Percentiles rank a stretch among this genome's conserved stretches.
phyloP scores from a whole-genome alignment of 2,797 vertebrate species.

The Xyrichtys novacula region DNA sequence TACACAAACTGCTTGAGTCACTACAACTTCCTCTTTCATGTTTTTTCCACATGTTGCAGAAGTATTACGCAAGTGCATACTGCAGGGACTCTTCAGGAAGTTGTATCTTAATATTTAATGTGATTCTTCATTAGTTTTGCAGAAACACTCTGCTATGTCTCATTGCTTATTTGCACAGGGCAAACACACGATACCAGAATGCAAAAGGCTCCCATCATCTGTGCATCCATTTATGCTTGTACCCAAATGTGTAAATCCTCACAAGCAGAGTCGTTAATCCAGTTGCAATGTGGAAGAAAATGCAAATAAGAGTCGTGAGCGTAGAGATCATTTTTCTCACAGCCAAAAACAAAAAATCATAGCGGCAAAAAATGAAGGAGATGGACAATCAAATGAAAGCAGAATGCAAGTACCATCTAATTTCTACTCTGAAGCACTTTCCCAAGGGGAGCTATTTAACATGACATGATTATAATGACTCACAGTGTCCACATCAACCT shows the following conservation, averaged over 20 bases:
- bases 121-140: neutral
- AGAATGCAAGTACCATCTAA: constrained; percentile 5
- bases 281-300: neutral
- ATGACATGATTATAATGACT: neutral
- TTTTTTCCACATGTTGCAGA: too few species aligned
- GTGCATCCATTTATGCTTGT: constrained; percentile 3
- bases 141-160: neutral
- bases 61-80: too few species aligned
- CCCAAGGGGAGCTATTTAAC: too few species aligned
- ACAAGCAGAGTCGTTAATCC: constrained; percentile 2
- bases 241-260: constrained; percentile 1
- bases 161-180: constrained; percentile 6
- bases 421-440: constrained; percentile 10
- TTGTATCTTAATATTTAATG: neutral
- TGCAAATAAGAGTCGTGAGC: constrained; percentile 6
- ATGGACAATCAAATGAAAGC: neutral
- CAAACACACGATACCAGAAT: constrained; percentile 7
- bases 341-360: neutral
- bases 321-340: neutral
- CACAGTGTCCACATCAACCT: neutral
- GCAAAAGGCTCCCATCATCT: constrained; percentile 2
- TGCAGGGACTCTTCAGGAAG: too few species aligned
- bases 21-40: too few species aligned
- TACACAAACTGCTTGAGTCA: too few species aligned
- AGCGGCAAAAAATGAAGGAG: neutral